Percentiles rank a stretch among this genome's conserved stretches.
Evolutionary conservation across 1,140 invertebrate species (phyloP).

Genomic region (Euwallacea similis): DNA sequence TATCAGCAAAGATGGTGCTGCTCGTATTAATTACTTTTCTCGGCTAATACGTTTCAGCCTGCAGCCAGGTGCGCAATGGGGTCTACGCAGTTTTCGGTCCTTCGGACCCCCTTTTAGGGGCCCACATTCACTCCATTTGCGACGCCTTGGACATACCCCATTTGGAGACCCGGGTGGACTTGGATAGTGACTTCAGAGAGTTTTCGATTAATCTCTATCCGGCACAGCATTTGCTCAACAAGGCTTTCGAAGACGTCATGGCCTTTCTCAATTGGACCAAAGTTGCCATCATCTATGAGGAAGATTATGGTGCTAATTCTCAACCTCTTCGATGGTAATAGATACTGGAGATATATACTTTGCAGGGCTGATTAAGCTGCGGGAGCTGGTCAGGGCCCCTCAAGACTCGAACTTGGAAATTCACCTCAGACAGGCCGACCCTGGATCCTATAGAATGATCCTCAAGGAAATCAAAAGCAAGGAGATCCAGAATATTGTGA

Average conservation of each 20-base stretch:
- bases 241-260: constrained; percentile 85
- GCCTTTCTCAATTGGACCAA: constrained; percentile 89
- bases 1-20: constrained; percentile 10
- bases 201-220: constrained; percentile 92
- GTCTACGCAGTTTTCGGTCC: constrained; percentile 90
- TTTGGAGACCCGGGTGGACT: constrained; percentile 76
- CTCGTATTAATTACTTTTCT: constrained; percentile 10
- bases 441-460: constrained; percentile 75
- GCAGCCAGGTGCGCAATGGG: constrained; percentile 79
- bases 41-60: constrained; percentile 63
- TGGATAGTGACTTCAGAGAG: constrained; percentile 67
- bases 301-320: constrained; percentile 69
- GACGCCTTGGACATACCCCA: constrained; percentile 87
- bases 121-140: constrained; percentile 89
- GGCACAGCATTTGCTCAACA: constrained; percentile 77
- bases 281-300: constrained; percentile 92
- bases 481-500: constrained; percentile 80
- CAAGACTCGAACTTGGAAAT: constrained; percentile 73
- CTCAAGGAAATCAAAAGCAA: constrained; percentile 79
- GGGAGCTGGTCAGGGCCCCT: constrained; percentile 74
- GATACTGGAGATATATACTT: constrained; percentile 21
- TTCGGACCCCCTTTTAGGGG: constrained; percentile 75
- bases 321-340: background rate
- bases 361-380: constrained; percentile 82
- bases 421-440: constrained; percentile 77